Evolutionary conservation across 37 sponge, comb jelly and placozoan species (phyloP).

Genomic region (Ianthella basta): DNA sequence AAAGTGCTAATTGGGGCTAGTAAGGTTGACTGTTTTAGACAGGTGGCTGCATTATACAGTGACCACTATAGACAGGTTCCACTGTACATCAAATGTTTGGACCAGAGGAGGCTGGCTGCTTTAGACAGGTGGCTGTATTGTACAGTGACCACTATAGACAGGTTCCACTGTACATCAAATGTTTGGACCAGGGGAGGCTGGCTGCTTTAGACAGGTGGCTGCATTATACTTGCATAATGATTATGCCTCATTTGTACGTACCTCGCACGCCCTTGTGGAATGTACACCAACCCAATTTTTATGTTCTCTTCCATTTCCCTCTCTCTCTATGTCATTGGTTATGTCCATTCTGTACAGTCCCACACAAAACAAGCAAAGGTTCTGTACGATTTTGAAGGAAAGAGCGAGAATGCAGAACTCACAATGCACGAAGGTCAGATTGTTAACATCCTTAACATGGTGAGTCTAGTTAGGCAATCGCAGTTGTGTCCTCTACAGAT

Average conservation of each 20-base stretch:
- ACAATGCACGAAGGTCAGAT: conserved; percentile 69
- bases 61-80: too few relatives aligned
- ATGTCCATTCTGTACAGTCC: neutral
- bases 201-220: too few relatives aligned
- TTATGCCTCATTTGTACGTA: neutral
- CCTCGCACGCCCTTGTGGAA: neutral
- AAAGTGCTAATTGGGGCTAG: too few relatives aligned
- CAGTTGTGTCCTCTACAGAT: neutral
- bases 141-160: too few relatives aligned
- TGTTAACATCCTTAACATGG: conserved; percentile 65
- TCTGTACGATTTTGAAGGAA: conserved; percentile 89
- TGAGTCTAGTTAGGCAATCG: neutral
- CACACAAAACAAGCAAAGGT: conserved; percentile 53
- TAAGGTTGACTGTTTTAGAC: too few relatives aligned
- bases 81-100: too few relatives aligned
- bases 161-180: too few relatives aligned
- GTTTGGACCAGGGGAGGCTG: too few relatives aligned
- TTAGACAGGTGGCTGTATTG: too few relatives aligned
- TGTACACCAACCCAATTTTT: neutral
- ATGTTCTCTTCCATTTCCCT: neutral
- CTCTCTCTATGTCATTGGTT: neutral
- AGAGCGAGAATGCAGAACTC: conserved; percentile 74
- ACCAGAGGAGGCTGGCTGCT: too few relatives aligned
- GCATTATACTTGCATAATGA: too few relatives aligned
- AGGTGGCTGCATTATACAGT: too few relatives aligned